Conservation (phyloP, 2,888 invertebrate genomes). For the Plagodis dolabraria region DNA sequence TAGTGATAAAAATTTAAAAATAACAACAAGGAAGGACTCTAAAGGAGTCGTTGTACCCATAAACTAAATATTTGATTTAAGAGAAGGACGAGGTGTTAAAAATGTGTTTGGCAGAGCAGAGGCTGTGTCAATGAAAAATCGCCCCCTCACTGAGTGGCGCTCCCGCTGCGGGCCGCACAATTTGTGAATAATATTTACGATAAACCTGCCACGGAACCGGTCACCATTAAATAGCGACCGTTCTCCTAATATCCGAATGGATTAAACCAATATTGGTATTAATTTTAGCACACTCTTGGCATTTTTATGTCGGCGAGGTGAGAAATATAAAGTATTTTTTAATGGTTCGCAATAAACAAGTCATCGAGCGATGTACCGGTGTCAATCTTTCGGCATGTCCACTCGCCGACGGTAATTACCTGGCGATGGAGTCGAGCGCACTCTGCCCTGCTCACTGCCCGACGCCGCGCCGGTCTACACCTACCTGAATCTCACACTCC, state of each 20-base stretch:
- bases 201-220: conserved; percentile 70
- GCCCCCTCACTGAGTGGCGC: conserved; percentile 78
- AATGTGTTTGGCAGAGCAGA: conserved; percentile 79
- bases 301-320: conserved; percentile 55
- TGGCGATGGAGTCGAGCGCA: conserved; percentile 51
- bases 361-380: conserved; percentile 58
- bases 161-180: conserved; percentile 77
- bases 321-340: conserved; percentile 56
- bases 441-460: conserved; percentile 35
- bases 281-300: conserved; percentile 55
- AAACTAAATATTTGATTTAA: conserved; percentile 79
- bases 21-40: conserved; percentile 29
- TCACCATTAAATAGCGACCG: conserved; percentile 64
- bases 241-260: conserved; percentile 57
- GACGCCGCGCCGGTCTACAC: conserved; percentile 35
- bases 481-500: conserved; percentile 46
- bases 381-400: conserved; percentile 74
- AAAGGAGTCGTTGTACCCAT: conserved; percentile 65
- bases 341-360: conserved; percentile 70
- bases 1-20: neutral
- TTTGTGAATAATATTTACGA: conserved; percentile 81
- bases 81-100: conserved; percentile 78
- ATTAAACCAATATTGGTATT: conserved; percentile 63
- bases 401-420: conserved; percentile 71
- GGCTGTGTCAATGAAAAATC: conserved; percentile 79